These are phyloP conservation scores for Dreissena rostriformis DNA, from an alignment of 1,140 invertebrate species.

Conservation along the genomic window DNA sequence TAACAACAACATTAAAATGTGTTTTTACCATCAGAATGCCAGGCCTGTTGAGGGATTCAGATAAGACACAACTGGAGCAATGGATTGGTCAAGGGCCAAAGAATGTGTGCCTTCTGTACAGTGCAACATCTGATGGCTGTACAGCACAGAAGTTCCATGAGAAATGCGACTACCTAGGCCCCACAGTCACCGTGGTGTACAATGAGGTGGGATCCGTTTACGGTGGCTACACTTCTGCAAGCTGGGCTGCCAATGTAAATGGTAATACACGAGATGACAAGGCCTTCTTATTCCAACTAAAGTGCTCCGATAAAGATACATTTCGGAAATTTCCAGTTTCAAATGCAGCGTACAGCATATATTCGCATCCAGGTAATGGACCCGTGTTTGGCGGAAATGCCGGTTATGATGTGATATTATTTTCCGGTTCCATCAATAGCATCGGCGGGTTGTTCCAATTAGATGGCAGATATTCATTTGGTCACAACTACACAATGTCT, in stretches of 20 bases:
- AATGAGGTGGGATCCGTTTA: neutral
- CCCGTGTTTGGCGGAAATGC: too few relatives aligned
- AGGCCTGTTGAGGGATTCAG: neutral
- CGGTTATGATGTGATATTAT: too few relatives aligned
- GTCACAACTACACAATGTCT: too few relatives aligned
- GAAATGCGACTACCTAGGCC: neutral
- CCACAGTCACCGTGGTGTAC: neutral
- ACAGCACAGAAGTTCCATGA: neutral
- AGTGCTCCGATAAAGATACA: neutral
- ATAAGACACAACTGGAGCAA: too few relatives aligned
- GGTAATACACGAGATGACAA: neutral
- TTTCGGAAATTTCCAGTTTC: neutral
- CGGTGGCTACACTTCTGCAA: neutral
- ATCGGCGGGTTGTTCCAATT: too few relatives aligned
- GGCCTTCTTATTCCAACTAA: slow-evolving; percentile 56
- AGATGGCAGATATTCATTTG: too few relatives aligned
- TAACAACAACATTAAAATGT: too few relatives aligned
- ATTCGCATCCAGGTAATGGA: slow-evolving; percentile 12
- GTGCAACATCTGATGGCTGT: neutral
- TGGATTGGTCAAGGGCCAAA: neutral
- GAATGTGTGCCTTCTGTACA: slow-evolving; percentile 23
- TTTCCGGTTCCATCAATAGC: too few relatives aligned
- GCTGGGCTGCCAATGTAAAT: neutral
- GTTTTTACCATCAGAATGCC: neutral
- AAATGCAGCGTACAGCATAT: neutral